Evolutionary conservation across 2,113 vertebrate species (phyloP).

Genomic region (Speoplatyrhinus poulsoni): DNA sequence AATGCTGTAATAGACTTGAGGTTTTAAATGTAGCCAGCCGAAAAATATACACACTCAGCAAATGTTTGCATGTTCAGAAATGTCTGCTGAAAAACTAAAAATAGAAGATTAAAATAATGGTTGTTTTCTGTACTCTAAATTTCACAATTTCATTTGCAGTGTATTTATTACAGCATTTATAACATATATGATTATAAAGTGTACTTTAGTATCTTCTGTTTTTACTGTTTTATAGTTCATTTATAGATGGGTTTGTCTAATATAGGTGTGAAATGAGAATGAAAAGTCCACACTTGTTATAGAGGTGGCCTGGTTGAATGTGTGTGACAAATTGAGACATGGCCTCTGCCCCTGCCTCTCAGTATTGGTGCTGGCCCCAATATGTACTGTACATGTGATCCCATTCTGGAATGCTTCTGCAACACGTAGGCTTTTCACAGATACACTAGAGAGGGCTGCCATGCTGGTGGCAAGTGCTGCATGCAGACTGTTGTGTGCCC

Average conservation of each 20-base stretch:
- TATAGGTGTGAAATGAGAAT: slow-evolving; percentile 15
- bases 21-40: slow-evolving; percentile 34
- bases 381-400: slow-evolving; percentile 66
- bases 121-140: background rate
- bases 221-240: slow-evolving; percentile 13
- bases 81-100: slow-evolving; percentile 32
- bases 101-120: slow-evolving; percentile 4
- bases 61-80: slow-evolving; percentile 57
- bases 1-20: slow-evolving; percentile 41
- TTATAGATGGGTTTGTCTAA: slow-evolving; percentile 27
- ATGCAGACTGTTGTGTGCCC: slow-evolving; percentile 67
- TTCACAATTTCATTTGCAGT: background rate
- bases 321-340: slow-evolving; percentile 67
- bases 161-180: background rate
- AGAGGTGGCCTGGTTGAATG: slow-evolving; percentile 53
- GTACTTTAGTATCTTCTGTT: background rate
- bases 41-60: slow-evolving; percentile 50
- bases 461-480: slow-evolving; percentile 75
- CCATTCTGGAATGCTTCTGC: slow-evolving; percentile 75
- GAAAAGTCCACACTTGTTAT: slow-evolving; percentile 48
- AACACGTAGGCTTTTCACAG: slow-evolving; percentile 74
- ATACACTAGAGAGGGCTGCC: slow-evolving; percentile 70
- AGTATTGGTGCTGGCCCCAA: slow-evolving; percentile 52
- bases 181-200: background rate
- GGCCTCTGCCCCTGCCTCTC: slow-evolving; percentile 56